A percentile compares a stretch with the other conserved stretches of the same genome.
phyloP scores from a whole-genome alignment of 92 coral and sea anemone genomes.

The Parazoanthus atlanticus region DNA sequence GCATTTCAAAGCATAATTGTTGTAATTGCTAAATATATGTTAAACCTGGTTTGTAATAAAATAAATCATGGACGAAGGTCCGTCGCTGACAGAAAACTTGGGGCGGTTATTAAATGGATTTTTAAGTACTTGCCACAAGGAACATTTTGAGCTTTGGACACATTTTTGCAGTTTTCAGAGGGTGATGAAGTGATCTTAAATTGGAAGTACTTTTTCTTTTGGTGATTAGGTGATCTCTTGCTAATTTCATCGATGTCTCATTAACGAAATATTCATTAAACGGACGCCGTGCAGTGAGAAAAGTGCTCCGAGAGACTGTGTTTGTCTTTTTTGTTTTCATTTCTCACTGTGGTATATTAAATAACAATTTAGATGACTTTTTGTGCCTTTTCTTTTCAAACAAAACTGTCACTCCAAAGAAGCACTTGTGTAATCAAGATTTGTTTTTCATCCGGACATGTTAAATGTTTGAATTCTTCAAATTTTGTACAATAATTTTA shows the following conservation, averaged over 20 bases:
- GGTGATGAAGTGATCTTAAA: constrained; percentile 19
- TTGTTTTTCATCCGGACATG: background rate
- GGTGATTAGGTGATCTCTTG: constrained; percentile 10
- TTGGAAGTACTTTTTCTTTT: constrained; percentile 7
- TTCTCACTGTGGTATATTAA: constrained; percentile 16
- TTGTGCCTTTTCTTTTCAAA: constrained; percentile 18
- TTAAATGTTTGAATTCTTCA: constrained; percentile 5
- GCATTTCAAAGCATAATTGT: too few relatives aligned
- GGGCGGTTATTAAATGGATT: background rate
- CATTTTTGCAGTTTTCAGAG: background rate
- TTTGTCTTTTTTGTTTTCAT: constrained; percentile 35
- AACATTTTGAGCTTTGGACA: constrained; percentile 12
- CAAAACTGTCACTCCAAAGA: constrained; percentile 30
- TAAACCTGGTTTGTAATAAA: background rate
- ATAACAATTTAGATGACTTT: constrained; percentile 29
- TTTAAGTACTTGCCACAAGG: background rate
- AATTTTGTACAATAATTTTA: background rate
- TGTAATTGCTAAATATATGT: background rate
- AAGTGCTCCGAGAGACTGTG: constrained; percentile 7
- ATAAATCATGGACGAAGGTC: background rate
- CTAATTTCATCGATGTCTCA: background rate
- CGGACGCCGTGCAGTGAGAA: background rate
- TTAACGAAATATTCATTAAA: constrained; percentile 30
- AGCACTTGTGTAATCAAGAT: constrained; percentile 13
- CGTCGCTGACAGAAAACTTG: background rate